Percentiles rank a stretch among this genome's conserved stretches.
Conservation (phyloP, 2,888 invertebrate species). For the Orchestes rusci region DNA sequence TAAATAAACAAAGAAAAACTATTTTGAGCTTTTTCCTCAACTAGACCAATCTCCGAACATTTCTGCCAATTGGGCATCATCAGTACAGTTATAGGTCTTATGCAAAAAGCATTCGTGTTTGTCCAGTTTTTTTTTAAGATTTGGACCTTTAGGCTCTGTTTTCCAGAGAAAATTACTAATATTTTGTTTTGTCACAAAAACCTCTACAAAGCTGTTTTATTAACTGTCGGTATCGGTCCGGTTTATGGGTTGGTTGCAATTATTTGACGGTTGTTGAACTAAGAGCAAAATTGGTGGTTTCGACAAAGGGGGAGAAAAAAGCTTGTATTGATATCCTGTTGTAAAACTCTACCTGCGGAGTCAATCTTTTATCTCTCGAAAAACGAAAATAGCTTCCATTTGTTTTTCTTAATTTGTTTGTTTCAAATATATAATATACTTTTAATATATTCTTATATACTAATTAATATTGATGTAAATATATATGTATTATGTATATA, state of each 20-base stretch:
- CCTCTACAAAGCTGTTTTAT: constrained; percentile 13
- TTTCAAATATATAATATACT: constrained; percentile 48
- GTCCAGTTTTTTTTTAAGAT: no score
- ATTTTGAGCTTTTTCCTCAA: no score
- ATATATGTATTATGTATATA: constrained; percentile 50
- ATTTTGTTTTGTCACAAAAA: constrained; percentile 7
- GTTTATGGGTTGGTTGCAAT: constrained; percentile 46
- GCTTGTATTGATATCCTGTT: constrained; percentile 28
- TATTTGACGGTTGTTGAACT: constrained; percentile 46
- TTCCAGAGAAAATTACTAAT: not conserved
- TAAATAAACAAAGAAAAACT: no score
- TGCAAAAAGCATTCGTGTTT: no score
- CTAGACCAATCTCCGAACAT: no score
- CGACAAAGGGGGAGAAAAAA: constrained; percentile 36
- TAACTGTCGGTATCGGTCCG: constrained; percentile 55
- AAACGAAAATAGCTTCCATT: constrained; percentile 52
- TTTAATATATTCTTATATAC: constrained; percentile 46
- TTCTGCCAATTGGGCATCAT: no score
- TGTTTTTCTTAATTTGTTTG: no score
- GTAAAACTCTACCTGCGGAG: constrained; percentile 44
- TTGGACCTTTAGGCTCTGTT: no score
- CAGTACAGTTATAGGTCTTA: no score
- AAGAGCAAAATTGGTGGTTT: constrained; percentile 23
- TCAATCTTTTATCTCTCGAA: constrained; percentile 63
- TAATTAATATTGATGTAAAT: constrained; percentile 51